These are phyloP conservation scores for Willisornis vidua DNA, from an alignment of 2,113 vertebrate species.

Conservation along the genomic window DNA sequence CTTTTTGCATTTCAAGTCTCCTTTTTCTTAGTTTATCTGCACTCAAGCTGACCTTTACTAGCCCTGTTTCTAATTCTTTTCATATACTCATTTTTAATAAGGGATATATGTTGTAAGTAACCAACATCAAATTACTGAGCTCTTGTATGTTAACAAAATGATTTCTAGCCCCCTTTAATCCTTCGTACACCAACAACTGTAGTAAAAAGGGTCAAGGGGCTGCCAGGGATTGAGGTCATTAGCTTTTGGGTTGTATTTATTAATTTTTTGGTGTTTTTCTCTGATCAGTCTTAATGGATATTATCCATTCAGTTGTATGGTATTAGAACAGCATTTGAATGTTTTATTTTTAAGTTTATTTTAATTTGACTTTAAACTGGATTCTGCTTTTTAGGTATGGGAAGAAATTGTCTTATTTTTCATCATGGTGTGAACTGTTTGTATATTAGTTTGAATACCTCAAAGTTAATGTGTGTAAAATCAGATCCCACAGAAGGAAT, in stretches of 20 bases:
- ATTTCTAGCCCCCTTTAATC: slow-evolving; percentile 80
- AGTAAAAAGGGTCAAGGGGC: slow-evolving; percentile 77
- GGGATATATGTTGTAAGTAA: slow-evolving; percentile 75
- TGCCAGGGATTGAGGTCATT: slow-evolving; percentile 67
- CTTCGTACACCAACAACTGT: slow-evolving; percentile 73
- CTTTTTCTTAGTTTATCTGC: slow-evolving; percentile 70
- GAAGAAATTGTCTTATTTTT: slow-evolving; percentile 13
- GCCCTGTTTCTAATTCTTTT: slow-evolving; percentile 81
- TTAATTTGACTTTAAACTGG: not conserved
- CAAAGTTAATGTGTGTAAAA: not conserved
- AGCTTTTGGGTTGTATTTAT: slow-evolving; percentile 72
- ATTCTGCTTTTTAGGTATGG: not conserved
- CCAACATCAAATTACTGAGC: slow-evolving; percentile 77
- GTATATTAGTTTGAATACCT: not conserved
- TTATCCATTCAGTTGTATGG: slow-evolving; percentile 31
- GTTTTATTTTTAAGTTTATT: slow-evolving; percentile 11
- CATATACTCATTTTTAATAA: slow-evolving; percentile 77
- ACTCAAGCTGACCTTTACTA: slow-evolving; percentile 76
- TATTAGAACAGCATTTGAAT: slow-evolving; percentile 25
- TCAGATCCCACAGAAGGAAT: not conserved
- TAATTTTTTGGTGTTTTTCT: slow-evolving; percentile 67
- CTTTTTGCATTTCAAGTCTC: slow-evolving; percentile 37
- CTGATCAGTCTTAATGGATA: slow-evolving; percentile 34
- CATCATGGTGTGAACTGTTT: not conserved
- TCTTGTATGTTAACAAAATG: slow-evolving; percentile 72